These are phyloP conservation scores for Ceratina japonica DNA, from an alignment of 1,140 invertebrate species.

Conservation along the genomic window DNA sequence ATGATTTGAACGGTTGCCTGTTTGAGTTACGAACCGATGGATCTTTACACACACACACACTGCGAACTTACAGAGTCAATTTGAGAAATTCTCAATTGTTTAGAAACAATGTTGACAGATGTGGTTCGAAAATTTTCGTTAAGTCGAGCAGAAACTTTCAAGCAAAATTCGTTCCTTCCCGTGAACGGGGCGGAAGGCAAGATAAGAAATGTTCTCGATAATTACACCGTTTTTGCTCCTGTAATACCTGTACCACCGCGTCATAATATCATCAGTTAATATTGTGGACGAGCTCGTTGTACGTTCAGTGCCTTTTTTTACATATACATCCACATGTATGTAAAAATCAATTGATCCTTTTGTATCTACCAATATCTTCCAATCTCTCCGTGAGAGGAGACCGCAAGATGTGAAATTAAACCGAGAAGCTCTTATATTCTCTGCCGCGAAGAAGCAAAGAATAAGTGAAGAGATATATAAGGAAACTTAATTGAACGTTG, in stretches of 20 bases:
- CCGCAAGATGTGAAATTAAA: constrained; percentile 16
- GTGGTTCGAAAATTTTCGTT: neutral
- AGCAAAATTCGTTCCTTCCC: too few species aligned
- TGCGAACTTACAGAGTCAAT: neutral
- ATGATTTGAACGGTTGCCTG: too few species aligned
- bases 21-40: neutral
- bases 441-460: neutral
- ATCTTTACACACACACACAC: neutral
- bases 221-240: constrained; percentile 7
- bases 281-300: constrained; percentile 46
- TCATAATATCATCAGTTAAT: constrained; percentile 17
- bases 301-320: constrained; percentile 67
- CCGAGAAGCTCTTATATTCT: constrained; percentile 22
- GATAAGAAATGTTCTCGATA: constrained; percentile 6
- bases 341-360: constrained; percentile 36
- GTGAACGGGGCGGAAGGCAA: too few species aligned
- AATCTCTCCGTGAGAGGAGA: constrained; percentile 4
- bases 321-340: constrained; percentile 44
- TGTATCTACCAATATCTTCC: constrained; percentile 38
- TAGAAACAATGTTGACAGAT: neutral
- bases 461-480: neutral
- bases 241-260: constrained; percentile 25
- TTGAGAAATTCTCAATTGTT: neutral
- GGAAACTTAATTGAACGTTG: constrained; percentile 22
- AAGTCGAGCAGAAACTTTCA: too few species aligned